Conservation (phyloP, 2,113 vertebrate genomes). For the Aspiorhynchus laticeps region DNA sequence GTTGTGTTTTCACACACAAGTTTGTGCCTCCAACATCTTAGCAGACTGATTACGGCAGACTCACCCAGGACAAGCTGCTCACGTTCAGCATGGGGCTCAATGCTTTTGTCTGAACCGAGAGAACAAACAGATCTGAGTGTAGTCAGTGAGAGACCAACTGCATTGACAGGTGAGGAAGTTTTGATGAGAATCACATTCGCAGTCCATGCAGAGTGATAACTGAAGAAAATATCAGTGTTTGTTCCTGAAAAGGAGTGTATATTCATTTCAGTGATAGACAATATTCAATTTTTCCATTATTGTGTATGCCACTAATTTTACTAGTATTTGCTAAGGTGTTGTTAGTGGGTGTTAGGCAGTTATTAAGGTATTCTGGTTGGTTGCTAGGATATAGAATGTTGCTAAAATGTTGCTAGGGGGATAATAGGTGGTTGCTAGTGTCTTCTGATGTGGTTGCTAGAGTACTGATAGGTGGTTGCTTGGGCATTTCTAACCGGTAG, state of each 20-base stretch:
- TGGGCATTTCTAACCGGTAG: too few species aligned
- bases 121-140: background rate
- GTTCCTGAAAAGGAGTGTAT: background rate
- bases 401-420: too few species aligned
- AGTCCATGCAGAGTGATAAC: background rate
- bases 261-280: background rate
- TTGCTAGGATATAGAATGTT: too few species aligned
- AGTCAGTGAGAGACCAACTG: background rate
- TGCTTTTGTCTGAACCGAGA: background rate
- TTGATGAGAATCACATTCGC: background rate
- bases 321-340: background rate
- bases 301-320: background rate
- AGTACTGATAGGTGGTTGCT: too few species aligned
- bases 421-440: too few species aligned
- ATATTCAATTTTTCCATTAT: background rate
- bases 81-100: background rate
- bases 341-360: background rate
- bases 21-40: conserved; percentile 1
- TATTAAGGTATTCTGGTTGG: background rate
- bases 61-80: background rate
- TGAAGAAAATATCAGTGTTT: background rate
- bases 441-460: too few species aligned
- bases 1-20: conserved; percentile 19
- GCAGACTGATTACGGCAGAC: background rate
- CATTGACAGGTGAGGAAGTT: background rate